Conservation (phyloP, 2,797 vertebrate species). For the Pipistrellus pipistrellus region DNA sequence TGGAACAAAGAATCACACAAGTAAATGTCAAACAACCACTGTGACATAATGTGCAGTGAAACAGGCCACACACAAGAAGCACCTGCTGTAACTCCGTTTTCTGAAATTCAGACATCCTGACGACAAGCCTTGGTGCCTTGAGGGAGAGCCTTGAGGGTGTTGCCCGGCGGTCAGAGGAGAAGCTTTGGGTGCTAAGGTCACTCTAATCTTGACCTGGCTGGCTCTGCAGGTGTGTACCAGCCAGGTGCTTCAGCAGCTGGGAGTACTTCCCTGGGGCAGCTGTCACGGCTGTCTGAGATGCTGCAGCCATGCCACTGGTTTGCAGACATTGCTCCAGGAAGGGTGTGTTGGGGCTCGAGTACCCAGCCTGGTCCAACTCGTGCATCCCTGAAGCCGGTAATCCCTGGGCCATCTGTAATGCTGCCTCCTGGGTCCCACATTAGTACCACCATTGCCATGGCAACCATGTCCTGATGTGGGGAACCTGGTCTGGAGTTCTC, state of each 20-base stretch:
- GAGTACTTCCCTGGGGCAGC: not conserved
- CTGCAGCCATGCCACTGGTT: not conserved
- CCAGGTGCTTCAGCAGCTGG: accelerated
- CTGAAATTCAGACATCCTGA: not conserved
- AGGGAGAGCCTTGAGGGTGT: not conserved
- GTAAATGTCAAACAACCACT: not conserved
- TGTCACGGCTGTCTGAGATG: not conserved
- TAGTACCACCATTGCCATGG: not conserved
- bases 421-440: not conserved
- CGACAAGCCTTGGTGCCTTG: not conserved
- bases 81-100: not conserved
- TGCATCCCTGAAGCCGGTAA: not conserved
- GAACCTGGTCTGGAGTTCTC: not conserved
- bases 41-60: not conserved
- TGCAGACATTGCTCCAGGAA: not conserved
- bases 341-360: not conserved
- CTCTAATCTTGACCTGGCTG: not conserved
- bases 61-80: not conserved
- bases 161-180: not conserved
- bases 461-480: not conserved
- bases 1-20: not conserved
- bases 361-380: not conserved
- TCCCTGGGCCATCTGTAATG: not conserved
- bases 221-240: not conserved
- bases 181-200: not conserved